Percentiles rank a stretch among this genome's conserved stretches.
Conservation (phyloP, 92 coral and sea anemone genomes). For the Paramuricea clavata region DNA sequence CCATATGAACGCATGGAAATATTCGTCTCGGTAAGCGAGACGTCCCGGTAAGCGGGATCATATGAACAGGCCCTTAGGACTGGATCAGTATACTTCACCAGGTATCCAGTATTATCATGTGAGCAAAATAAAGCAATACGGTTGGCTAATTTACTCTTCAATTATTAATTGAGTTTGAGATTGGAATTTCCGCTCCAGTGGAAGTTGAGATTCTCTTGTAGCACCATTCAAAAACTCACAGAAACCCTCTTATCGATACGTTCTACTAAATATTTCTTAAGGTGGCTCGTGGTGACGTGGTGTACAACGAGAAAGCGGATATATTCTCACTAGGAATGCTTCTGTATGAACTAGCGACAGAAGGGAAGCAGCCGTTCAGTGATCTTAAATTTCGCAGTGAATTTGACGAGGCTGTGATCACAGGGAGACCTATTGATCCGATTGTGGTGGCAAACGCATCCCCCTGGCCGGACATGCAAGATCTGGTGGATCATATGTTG, state of each 20-base stretch:
- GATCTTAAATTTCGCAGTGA: constrained; percentile 91
- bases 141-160: no score
- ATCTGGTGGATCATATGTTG: constrained; percentile 84
- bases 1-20: no score
- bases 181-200: not conserved
- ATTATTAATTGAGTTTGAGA: no score
- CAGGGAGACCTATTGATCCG: constrained; percentile 91
- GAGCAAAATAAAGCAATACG: no score
- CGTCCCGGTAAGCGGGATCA: no score
- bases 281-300: constrained; percentile 90
- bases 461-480: constrained; percentile 98
- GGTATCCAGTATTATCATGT: no score
- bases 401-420: constrained; percentile 92
- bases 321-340: constrained; percentile 97
- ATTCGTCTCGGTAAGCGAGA: no score
- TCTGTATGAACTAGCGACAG: constrained; percentile 93
- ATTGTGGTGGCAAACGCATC: constrained; percentile 80
- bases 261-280: not conserved
- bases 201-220: not conserved
- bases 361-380: constrained; percentile 91
- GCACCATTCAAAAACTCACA: not conserved
- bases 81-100: no score
- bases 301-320: constrained; percentile 89
- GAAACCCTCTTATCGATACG: not conserved
- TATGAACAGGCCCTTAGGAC: no score